phyloP scores from a whole-genome alignment of 2,888 invertebrate species.

The Pseudococcus longispinus region DNA sequence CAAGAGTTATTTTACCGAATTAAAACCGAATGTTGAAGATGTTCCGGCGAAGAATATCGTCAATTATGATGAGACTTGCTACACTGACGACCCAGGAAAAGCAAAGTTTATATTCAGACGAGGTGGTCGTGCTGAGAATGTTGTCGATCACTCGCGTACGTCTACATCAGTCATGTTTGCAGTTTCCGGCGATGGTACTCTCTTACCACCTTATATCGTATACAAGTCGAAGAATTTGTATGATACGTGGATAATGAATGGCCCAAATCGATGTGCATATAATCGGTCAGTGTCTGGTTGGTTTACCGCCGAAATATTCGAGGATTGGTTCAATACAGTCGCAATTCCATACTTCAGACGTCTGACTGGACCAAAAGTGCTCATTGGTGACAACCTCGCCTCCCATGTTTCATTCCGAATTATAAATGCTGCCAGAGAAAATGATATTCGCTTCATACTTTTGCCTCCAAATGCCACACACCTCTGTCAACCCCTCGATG shows the following conservation, averaged over 20 bases:
- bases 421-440: too few species aligned
- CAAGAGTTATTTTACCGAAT: background rate
- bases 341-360: slow-evolving; percentile 60
- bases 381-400: slow-evolving; percentile 61
- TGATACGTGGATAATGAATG: slow-evolving; percentile 58
- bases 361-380: slow-evolving; percentile 60
- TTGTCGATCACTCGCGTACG: slow-evolving; percentile 58
- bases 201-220: slow-evolving; percentile 58
- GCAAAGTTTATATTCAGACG: background rate
- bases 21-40: background rate
- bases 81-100: background rate
- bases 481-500: slow-evolving; percentile 59
- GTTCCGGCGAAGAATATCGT: background rate
- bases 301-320: slow-evolving; percentile 61
- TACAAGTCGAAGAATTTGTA: slow-evolving; percentile 58
- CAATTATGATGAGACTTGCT: slow-evolving; percentile 12
- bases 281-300: slow-evolving; percentile 61
- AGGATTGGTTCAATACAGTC: slow-evolving; percentile 61
- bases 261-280: slow-evolving; percentile 59
- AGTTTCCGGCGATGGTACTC: slow-evolving; percentile 56
- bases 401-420: too few species aligned
- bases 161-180: slow-evolving; percentile 59
- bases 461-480: too few species aligned
- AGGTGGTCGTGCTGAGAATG: background rate
- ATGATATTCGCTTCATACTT: too few species aligned